Conservation (phyloP, 2,888 invertebrate species). For the Dynastes maya region DNA sequence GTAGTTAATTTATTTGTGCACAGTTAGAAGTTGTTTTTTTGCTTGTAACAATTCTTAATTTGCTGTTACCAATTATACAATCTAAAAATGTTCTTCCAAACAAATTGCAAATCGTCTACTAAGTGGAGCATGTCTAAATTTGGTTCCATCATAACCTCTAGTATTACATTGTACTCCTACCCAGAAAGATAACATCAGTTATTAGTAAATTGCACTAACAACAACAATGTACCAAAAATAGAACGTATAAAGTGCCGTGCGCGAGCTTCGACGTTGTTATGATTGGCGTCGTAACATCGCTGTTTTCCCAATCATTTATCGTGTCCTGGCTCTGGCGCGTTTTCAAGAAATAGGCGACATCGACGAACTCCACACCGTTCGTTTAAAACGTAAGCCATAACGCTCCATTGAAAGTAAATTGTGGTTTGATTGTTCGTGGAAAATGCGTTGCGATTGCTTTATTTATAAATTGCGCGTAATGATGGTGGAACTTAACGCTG, state of each 20-base stretch:
- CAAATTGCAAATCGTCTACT: too few relatives aligned
- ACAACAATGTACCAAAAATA: constrained; percentile 32
- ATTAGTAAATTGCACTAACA: constrained; percentile 31
- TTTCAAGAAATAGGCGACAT: neutral
- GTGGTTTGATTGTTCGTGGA: neutral
- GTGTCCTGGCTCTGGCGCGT: constrained; percentile 1
- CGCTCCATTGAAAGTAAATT: neutral
- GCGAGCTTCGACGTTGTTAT: neutral
- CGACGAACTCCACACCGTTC: neutral
- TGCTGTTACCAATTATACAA: too few relatives aligned
- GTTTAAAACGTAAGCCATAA: neutral
- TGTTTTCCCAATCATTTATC: neutral
- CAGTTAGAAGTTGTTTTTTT: too few relatives aligned
- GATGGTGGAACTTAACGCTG: neutral
- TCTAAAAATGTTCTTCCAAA: too few relatives aligned
- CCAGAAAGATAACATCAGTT: constrained; percentile 6
- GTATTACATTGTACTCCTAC: neutral
- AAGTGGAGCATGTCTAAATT: too few relatives aligned
- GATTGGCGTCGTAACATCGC: neutral
- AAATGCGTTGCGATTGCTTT: neutral
- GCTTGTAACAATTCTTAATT: too few relatives aligned
- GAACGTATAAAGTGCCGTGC: neutral
- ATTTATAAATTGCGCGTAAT: neutral
- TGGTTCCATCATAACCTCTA: too few relatives aligned
- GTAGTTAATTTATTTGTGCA: too few relatives aligned